Conservation (phyloP, 37 sponge, comb jelly and placozoan species). For the Beroe forskalii region DNA sequence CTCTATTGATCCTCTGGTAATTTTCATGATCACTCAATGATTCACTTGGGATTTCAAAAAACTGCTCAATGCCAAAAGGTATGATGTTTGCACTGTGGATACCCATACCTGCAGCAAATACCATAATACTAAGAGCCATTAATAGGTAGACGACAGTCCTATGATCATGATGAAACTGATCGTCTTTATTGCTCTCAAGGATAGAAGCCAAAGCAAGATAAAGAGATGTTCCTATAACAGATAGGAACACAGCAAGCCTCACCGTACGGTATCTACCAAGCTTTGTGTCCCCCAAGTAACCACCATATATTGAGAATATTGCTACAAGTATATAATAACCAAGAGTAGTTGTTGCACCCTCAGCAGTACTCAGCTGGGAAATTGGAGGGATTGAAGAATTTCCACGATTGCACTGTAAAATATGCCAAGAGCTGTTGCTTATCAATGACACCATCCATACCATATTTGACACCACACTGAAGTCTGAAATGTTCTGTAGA, state of each 20-base stretch:
- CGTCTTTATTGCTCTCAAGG: not conserved
- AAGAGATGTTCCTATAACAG: not conserved
- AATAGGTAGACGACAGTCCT: not conserved
- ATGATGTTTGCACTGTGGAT: constrained; percentile 11
- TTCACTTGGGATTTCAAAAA: not conserved
- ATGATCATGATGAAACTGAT: no score
- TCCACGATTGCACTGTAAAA: not conserved
- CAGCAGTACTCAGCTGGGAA: not conserved
- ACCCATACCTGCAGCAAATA: not conserved
- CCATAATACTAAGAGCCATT: not conserved
- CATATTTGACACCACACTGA: not conserved
- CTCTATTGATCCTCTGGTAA: not conserved
- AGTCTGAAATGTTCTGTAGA: constrained; percentile 6
- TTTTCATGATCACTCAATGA: not conserved
- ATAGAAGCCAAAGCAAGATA: not conserved
- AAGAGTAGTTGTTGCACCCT: constrained; percentile 4
- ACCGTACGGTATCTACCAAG: not conserved
- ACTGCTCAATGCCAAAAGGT: constrained; percentile 24
- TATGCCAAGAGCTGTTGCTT: not conserved
- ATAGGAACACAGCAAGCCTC: not conserved
- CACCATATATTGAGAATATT: not conserved
- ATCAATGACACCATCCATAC: constrained; percentile 10
- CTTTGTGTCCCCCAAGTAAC: constrained; percentile 5
- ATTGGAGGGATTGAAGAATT: not conserved
- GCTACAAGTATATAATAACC: not conserved